Evolutionary conservation across 1,140 invertebrate genomes (phyloP).

Genomic region (Nasonia giraulti): DNA sequence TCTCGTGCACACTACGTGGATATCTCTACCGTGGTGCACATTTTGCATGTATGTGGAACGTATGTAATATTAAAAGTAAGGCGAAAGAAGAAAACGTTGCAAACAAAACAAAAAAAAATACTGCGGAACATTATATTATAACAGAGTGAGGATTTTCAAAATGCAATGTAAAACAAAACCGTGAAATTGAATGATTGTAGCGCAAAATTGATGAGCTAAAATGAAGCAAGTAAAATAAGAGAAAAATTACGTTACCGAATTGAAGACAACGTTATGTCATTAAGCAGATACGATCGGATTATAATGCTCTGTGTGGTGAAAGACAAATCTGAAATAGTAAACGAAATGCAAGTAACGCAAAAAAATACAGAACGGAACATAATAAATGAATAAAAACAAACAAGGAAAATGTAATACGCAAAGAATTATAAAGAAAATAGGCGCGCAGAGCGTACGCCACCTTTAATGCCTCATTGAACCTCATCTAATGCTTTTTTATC

Average conservation of each 20-base stretch:
- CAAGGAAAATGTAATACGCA: conserved; percentile 49
- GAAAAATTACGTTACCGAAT: conserved; percentile 9
- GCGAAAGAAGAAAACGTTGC: conserved; percentile 14
- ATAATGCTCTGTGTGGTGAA: conserved; percentile 9
- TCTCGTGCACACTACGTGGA: conserved; percentile 59
- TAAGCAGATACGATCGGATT: conserved; percentile 11
- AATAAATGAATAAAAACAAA: conserved; percentile 35
- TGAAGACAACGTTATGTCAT: conserved; percentile 4
- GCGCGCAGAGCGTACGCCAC: conserved; percentile 69
- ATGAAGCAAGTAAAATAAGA: conserved; percentile 8
- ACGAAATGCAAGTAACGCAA: conserved; percentile 14
- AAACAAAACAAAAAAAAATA: conserved; percentile 43
- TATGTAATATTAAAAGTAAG: conserved; percentile 58
- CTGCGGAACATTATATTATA: conserved; percentile 52
- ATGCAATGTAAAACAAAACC: conserved; percentile 43
- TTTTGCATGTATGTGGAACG: conserved; percentile 67
- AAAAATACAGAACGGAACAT: conserved; percentile 39
- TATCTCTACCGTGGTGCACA: conserved; percentile 57
- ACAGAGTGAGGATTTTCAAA: conserved; percentile 53
- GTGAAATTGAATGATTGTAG: conserved; percentile 3
- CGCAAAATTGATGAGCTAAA: neutral
- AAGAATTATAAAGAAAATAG: conserved; percentile 58
- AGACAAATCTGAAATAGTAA: neutral
- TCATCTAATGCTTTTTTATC: conserved; percentile 75
- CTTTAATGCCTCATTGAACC: conserved; percentile 74